phyloP scores from a whole-genome alignment of 2,888 invertebrate genomes.

The Cosmia trapezina region DNA sequence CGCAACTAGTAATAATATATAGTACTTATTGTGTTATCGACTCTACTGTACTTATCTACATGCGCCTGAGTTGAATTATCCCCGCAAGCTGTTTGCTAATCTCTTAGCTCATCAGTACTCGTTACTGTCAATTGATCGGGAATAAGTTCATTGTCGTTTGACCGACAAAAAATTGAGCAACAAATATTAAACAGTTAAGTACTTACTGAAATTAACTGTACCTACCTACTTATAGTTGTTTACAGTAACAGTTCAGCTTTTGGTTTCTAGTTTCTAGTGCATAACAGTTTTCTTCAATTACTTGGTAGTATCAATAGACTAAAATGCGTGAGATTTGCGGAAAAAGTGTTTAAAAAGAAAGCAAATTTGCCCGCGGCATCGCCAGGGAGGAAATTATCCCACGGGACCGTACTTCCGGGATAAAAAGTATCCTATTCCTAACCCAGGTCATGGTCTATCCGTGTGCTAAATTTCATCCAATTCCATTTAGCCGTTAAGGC shows the following conservation, averaged over 20 bases:
- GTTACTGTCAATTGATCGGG: conserved; percentile 70
- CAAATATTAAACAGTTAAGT: conserved; percentile 45
- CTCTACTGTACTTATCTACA: background rate
- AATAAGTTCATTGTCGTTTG: conserved; percentile 70
- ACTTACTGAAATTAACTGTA: conserved; percentile 52
- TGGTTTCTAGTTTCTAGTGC: conserved; percentile 5
- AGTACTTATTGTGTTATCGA: background rate
- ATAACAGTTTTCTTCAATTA: conserved; percentile 15
- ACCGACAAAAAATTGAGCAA: conserved; percentile 59
- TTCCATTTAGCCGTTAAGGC: background rate
- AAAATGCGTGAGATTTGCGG: background rate
- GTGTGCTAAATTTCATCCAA: background rate
- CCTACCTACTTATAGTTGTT: conserved; percentile 28
- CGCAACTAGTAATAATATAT: background rate
- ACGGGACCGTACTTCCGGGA: background rate
- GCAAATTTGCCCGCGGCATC: too few relatives aligned
- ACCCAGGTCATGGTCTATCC: background rate
- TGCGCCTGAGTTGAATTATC: conserved; percentile 37
- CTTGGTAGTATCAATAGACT: background rate
- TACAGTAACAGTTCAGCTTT: conserved; percentile 20
- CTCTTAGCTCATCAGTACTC: conserved; percentile 65
- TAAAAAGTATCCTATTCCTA: background rate
- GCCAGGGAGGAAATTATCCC: background rate
- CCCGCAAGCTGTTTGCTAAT: conserved; percentile 57
- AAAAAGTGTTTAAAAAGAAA: background rate